Conservation (phyloP, 2,888 invertebrate genomes). For the Polyommatus icarus region DNA sequence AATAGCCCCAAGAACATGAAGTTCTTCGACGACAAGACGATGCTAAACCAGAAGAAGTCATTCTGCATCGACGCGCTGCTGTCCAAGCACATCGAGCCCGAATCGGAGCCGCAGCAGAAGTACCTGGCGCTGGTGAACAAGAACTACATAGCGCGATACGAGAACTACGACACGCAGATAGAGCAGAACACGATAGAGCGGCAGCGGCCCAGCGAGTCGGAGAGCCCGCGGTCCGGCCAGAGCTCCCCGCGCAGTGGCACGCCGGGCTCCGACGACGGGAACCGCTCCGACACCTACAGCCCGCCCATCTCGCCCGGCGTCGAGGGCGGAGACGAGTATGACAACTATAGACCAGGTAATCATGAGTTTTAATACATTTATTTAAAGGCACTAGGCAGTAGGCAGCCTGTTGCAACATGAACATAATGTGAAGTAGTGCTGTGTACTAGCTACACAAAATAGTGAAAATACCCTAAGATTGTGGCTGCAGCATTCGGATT, state of each 20-base stretch:
- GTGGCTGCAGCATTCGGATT: too few species aligned
- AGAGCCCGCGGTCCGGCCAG: conserved; percentile 61
- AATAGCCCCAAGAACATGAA: conserved; percentile 70
- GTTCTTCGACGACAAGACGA: conserved; percentile 69
- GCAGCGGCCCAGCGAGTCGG: conserved; percentile 47
- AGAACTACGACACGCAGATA: conserved; percentile 71
- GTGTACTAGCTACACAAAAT: too few species aligned
- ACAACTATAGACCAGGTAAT: conserved; percentile 70
- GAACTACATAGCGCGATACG: conserved; percentile 65
- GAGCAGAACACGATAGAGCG: conserved; percentile 72
- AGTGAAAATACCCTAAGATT: too few species aligned
- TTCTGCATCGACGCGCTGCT: conserved; percentile 95
- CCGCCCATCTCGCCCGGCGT: conserved; percentile 93
- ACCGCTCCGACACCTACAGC: conserved; percentile 85
- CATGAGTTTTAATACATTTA: too few species aligned
- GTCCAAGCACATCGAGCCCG: conserved; percentile 77
- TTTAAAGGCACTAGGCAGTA: too few species aligned
- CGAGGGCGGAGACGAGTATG: conserved; percentile 82
- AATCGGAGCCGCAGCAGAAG: conserved; percentile 64
- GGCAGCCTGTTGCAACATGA: not conserved
- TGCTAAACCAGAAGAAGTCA: conserved; percentile 82
- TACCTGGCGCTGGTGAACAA: conserved; percentile 67
- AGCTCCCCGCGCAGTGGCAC: conserved; percentile 64
- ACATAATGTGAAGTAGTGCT: too few species aligned
- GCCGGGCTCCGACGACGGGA: conserved; percentile 79